Evolutionary conservation across 1,140 invertebrate genomes (phyloP).

Genomic region (Apis laboriosa): DNA sequence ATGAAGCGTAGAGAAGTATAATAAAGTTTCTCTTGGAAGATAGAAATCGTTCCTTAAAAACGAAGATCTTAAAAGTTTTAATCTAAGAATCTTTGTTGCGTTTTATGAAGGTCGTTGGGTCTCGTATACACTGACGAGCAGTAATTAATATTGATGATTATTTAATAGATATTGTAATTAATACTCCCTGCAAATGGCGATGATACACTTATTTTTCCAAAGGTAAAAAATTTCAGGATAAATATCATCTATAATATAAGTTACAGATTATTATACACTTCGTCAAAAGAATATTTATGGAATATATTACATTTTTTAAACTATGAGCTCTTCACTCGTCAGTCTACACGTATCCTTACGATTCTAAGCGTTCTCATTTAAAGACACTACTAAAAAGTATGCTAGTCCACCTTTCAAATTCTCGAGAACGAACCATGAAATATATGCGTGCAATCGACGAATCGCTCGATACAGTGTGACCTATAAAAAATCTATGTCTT

Average conservation of each 20-base stretch:
- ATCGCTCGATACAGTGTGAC: background rate
- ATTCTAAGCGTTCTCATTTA: too few relatives aligned
- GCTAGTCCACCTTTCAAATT: background rate
- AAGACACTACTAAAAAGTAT: background rate
- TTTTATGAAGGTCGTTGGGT: background rate
- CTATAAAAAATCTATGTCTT: conserved; percentile 38
- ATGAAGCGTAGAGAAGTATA: background rate
- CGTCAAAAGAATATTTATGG: background rate
- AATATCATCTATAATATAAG: background rate
- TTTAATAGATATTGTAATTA: background rate
- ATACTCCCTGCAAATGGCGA: background rate
- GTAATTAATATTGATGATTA: background rate
- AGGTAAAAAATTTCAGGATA: background rate
- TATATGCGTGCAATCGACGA: background rate
- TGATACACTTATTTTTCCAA: background rate
- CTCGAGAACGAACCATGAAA: conserved; percentile 10
- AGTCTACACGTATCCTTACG: background rate
- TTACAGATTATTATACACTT: background rate
- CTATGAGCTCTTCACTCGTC: background rate
- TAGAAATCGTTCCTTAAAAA: background rate
- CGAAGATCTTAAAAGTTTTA: conserved; percentile 35
- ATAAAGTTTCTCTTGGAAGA: background rate
- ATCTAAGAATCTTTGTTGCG: conserved; percentile 5
- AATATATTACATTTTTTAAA: background rate
- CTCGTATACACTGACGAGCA: background rate